phyloP scores from a whole-genome alignment of 2,888 invertebrate species.

The Piscicola geometra region DNA sequence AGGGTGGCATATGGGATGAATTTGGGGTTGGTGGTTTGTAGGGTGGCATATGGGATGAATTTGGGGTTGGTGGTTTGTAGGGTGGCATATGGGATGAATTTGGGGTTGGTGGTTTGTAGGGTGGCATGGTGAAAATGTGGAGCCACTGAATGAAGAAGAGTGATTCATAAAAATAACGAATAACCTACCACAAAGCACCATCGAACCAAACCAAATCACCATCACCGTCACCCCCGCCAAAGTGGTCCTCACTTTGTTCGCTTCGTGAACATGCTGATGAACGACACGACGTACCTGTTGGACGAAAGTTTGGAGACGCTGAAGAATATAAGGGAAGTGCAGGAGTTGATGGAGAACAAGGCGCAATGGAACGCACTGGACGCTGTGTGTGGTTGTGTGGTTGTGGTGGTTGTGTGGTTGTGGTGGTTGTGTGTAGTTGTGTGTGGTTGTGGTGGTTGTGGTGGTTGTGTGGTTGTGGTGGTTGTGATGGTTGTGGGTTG shows the following conservation, averaged over 20 bases:
- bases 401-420: not conserved
- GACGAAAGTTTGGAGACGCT: slow-evolving; percentile 92
- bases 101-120: too few relatives aligned
- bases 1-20: too few relatives aligned
- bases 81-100: too few relatives aligned
- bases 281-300: slow-evolving; percentile 90
- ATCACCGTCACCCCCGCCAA: too few relatives aligned
- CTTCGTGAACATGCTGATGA: slow-evolving; percentile 96
- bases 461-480: not conserved
- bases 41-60: too few relatives aligned
- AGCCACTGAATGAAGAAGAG: too few relatives aligned
- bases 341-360: slow-evolving; percentile 72
- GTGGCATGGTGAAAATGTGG: too few relatives aligned
- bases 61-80: too few relatives aligned
- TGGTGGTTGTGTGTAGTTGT: too few relatives aligned
- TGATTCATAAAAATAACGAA: not conserved
- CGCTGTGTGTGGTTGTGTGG: slow-evolving; percentile 44
- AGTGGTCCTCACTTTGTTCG: slow-evolving; percentile 68
- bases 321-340: slow-evolving; percentile 68
- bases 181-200: not conserved
- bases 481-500: not conserved
- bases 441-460: too few relatives aligned
- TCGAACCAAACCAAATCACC: not conserved
- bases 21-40: too few relatives aligned
- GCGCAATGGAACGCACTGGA: slow-evolving; percentile 66